These are phyloP conservation scores for Hyles lineata DNA, from an alignment of 2,888 invertebrate genomes.

Conservation along the genomic window DNA sequence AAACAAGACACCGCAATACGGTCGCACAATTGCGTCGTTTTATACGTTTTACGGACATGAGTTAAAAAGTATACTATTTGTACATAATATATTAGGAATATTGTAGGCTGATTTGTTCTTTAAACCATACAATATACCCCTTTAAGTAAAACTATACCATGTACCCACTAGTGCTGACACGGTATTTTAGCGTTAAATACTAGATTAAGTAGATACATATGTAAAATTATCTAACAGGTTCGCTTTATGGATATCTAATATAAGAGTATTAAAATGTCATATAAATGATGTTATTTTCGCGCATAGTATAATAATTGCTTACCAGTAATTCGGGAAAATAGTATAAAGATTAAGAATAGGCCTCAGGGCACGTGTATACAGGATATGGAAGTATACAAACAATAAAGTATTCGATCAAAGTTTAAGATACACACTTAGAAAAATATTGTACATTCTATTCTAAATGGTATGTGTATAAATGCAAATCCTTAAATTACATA, in stretches of 20 bases:
- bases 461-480: conserved; percentile 40
- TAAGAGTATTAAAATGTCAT: not conserved
- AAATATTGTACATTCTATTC: conserved; percentile 23
- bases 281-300: not conserved
- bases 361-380: conserved; percentile 34
- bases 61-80: no score
- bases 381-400: not conserved
- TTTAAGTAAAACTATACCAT: no score
- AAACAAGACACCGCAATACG: no score
- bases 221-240: no score
- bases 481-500: conserved; percentile 31
- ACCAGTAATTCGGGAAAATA: conserved; percentile 46
- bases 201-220: no score
- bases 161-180: no score
- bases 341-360: conserved; percentile 38
- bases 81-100: no score
- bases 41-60: no score
- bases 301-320: conserved; percentile 26
- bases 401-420: not conserved
- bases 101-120: no score
- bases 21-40: no score
- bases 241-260: not conserved
- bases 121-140: no score
- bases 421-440: conserved; percentile 28
- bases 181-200: no score